phyloP scores from a whole-genome alignment of 2,113 vertebrate species.

The Eonycteris spelaea region DNA sequence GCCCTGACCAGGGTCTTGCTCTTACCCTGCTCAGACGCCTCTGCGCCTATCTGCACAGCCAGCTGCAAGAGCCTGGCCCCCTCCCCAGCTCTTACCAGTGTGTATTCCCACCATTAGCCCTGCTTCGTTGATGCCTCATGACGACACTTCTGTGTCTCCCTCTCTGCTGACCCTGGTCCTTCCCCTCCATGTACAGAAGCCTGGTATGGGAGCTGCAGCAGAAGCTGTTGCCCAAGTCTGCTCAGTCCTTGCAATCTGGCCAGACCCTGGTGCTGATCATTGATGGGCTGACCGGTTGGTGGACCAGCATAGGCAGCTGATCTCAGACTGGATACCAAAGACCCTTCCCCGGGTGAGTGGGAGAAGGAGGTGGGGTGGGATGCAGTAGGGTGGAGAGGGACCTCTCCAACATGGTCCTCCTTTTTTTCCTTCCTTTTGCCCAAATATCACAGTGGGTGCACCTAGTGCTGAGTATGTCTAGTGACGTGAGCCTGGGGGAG shows the following conservation, averaged over 20 bases:
- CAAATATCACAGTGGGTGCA: slow-evolving; percentile 82
- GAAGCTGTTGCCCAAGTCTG: slow-evolving; percentile 63
- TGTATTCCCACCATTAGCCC: background rate
- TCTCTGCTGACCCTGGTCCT: background rate
- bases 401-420: background rate
- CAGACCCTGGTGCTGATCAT: slow-evolving; percentile 84
- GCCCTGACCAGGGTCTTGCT: slow-evolving; percentile 84
- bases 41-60: slow-evolving; percentile 78
- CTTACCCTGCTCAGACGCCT: slow-evolving; percentile 84
- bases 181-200: slow-evolving; percentile 75
- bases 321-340: slow-evolving; percentile 90
- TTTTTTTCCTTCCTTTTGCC: background rate
- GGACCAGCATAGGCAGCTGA: slow-evolving; percentile 75
- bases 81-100: slow-evolving; percentile 84
- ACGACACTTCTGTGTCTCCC: background rate
- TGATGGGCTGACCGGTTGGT: slow-evolving; percentile 85
- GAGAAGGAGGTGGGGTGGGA: background rate
- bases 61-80: slow-evolving; percentile 54
- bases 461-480: slow-evolving; percentile 86
- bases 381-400: background rate
- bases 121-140: background rate
- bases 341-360: slow-evolving; percentile 82
- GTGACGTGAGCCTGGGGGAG: slow-evolving; percentile 77
- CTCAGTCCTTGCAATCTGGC: slow-evolving; percentile 47
- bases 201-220: slow-evolving; percentile 85